A percentile compares a stretch with the other conserved stretches of the same genome.
phyloP scores from a whole-genome alignment of 2,888 invertebrate species.

The Lithosia quadra region DNA sequence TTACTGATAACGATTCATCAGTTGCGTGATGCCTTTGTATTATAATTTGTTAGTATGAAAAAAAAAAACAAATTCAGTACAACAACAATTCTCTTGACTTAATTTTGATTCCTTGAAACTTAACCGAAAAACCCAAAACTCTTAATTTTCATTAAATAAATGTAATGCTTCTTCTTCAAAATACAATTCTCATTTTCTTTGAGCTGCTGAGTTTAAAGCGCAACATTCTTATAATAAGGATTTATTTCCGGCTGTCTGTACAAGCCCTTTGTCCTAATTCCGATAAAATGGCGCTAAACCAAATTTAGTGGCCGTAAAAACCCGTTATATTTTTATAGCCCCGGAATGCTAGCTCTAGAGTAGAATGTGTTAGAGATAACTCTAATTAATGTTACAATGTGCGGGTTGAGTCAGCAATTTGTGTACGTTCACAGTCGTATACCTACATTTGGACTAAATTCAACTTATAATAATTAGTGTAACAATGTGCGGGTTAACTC shows the following conservation, averaged over 20 bases:
- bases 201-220: conserved; percentile 10
- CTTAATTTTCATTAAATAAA: not conserved
- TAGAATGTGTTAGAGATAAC: conserved; percentile 10
- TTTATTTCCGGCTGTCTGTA: conserved; percentile 28
- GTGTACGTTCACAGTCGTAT: not conserved
- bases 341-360: conserved; percentile 7
- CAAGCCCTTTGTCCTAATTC: conserved; percentile 18
- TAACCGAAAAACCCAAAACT: not conserved
- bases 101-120: no score
- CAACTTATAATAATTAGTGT: conserved; percentile 5
- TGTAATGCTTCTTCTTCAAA: not conserved
- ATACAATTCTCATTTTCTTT: conserved; percentile 12
- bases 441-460: not conserved
- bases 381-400: conserved; percentile 12
- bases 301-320: conserved; percentile 31
- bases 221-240: conserved; percentile 32
- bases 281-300: conserved; percentile 26
- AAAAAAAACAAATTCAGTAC: no score
- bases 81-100: no score
- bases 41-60: no score
- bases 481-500: conserved; percentile 1
- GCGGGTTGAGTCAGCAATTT: conserved; percentile 2
- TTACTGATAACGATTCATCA: no score
- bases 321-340: conserved; percentile 18
- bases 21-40: no score